A percentile compares a stretch with the other conserved stretches of the same genome.
These are phyloP conservation scores for Oreotrochilus melanogaster DNA, from an alignment of 2,113 vertebrate genomes.

Conservation along the genomic window DNA sequence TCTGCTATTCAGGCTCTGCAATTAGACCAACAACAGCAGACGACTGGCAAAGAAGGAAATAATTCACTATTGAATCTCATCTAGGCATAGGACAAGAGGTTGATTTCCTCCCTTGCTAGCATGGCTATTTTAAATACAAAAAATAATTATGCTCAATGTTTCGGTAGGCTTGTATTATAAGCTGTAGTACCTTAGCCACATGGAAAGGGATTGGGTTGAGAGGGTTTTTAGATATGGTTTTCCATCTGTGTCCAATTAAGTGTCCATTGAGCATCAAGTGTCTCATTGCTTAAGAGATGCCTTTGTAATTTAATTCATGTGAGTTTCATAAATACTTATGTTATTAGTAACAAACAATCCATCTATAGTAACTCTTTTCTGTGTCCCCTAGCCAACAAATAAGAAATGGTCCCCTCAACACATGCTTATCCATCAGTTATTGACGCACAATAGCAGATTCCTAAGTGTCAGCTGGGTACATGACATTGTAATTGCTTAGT, in stretches of 20 bases:
- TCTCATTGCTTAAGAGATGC: constrained; percentile 50
- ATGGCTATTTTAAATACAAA: background rate
- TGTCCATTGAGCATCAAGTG: background rate
- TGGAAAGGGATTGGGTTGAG: background rate
- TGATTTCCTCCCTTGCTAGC: background rate
- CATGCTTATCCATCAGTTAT: constrained; percentile 45
- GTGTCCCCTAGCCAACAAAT: constrained; percentile 33
- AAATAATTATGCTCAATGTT: background rate
- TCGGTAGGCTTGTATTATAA: background rate
- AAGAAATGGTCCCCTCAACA: background rate
- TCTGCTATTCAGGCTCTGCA: background rate
- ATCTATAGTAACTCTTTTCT: constrained; percentile 9
- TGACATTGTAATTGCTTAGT: constrained; percentile 55
- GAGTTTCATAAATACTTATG: constrained; percentile 59
- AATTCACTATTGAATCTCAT: background rate
- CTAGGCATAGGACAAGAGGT: background rate
- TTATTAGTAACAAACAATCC: constrained; percentile 46
- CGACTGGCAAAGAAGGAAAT: background rate
- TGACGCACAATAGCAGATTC: constrained; percentile 61
- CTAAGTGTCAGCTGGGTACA: constrained; percentile 38
- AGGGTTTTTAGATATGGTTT: background rate
- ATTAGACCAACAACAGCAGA: background rate
- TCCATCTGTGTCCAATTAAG: background rate
- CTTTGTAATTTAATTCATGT: constrained; percentile 64
- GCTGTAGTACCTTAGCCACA: constrained; percentile 1